phyloP scores from a whole-genome alignment of 2,888 invertebrate species.

The Apamea monoglypha region DNA sequence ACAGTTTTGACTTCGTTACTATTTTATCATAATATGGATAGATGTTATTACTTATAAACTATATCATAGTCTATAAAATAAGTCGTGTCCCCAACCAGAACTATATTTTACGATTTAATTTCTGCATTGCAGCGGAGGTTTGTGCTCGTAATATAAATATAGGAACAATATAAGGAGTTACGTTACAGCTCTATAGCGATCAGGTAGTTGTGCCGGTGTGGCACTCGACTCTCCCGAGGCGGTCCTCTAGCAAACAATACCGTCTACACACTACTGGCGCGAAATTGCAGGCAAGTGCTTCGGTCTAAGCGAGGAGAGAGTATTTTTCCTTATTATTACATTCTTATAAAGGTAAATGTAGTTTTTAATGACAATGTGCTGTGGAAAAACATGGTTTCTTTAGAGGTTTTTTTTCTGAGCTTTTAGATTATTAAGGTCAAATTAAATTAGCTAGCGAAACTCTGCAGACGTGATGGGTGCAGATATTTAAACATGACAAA shows the following conservation, averaged over 20 bases:
- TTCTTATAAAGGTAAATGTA: background rate
- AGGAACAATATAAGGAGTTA: slow-evolving; percentile 44
- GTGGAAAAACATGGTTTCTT: background rate
- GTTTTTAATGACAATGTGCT: background rate
- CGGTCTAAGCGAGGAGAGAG: slow-evolving; percentile 48
- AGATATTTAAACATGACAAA: too few species aligned
- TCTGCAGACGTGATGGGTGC: too few species aligned
- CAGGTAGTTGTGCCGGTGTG: slow-evolving; percentile 52
- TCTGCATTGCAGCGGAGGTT: slow-evolving; percentile 29
- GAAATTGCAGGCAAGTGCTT: slow-evolving; percentile 63
- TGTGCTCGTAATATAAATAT: slow-evolving; percentile 32
- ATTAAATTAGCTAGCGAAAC: background rate
- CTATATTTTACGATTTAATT: slow-evolving; percentile 44
- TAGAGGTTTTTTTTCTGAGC: background rate
- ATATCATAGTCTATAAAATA: background rate
- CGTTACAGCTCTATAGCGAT: slow-evolving; percentile 33
- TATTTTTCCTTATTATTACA: slow-evolving; percentile 17
- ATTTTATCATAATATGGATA: background rate
- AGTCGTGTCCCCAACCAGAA: background rate
- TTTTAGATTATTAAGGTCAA: background rate
- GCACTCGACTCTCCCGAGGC: slow-evolving; percentile 59
- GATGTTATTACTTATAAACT: background rate
- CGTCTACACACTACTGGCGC: slow-evolving; percentile 62
- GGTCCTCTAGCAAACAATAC: slow-evolving; percentile 68
- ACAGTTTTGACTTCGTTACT: background rate